Evolutionary conservation across 2,113 vertebrate genomes (phyloP).

Genomic region (Heloderma charlesbogerti): DNA sequence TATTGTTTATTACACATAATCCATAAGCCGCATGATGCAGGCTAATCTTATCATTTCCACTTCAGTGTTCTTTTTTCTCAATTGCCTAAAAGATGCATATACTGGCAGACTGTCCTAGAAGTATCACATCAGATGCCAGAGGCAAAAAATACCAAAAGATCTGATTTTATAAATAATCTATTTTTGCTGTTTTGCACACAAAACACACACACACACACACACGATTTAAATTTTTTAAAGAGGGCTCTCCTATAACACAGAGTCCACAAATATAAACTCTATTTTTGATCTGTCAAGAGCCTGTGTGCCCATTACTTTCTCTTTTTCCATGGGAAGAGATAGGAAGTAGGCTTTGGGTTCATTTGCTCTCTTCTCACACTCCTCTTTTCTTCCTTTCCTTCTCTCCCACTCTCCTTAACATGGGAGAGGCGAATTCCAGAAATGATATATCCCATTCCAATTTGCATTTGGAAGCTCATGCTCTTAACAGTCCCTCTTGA

Average conservation of each 20-base stretch:
- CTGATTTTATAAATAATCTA: not conserved
- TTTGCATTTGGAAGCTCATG: not conserved
- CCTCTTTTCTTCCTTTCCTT: no score
- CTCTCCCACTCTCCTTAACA: not conserved
- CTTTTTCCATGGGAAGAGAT: not conserved
- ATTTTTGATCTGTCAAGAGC: not conserved
- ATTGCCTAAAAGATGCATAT: not conserved
- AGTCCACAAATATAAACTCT: not conserved
- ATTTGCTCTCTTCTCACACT: not conserved
- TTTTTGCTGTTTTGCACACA: not conserved
- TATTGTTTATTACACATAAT: not conserved
- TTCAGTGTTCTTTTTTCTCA: not conserved
- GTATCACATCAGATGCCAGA: not conserved
- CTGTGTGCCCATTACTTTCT: not conserved
- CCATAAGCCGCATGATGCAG: not conserved
- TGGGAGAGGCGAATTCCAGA: not conserved
- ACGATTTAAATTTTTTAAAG: not conserved
- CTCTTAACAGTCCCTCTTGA: not conserved
- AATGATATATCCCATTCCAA: not conserved
- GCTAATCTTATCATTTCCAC: not conserved
- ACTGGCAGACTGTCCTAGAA: not conserved
- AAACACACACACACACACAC: not conserved
- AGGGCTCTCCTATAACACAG: not conserved
- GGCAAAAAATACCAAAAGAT: not conserved
- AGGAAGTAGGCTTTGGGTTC: not conserved